Percentiles rank a stretch among this genome's conserved stretches.
phyloP scores from a whole-genome alignment of 2,888 invertebrate species.

The Galerucella calmariensis region DNA sequence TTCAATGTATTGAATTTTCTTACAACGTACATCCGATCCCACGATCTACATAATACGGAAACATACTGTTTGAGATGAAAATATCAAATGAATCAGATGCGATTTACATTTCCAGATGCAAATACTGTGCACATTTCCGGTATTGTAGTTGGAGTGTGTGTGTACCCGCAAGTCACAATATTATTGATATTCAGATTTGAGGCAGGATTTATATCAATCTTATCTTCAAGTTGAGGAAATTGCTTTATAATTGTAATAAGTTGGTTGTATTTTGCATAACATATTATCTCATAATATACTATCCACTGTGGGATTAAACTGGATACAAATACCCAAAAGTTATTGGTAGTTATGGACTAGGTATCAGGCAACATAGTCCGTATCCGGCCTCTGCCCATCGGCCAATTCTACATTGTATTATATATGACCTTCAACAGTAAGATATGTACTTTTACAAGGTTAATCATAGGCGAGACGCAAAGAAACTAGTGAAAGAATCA shows the following conservation, averaged over 20 bases:
- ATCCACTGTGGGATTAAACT: too few relatives aligned
- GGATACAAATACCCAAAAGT: too few relatives aligned
- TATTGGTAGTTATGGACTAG: too few relatives aligned
- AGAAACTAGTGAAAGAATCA: too few relatives aligned
- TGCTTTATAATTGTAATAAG: background rate
- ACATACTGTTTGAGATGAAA: conserved; percentile 54
- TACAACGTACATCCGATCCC: conserved; percentile 43
- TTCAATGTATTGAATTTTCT: conserved; percentile 6
- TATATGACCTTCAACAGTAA: too few relatives aligned
- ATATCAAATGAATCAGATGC: conserved; percentile 52
- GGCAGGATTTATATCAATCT: background rate
- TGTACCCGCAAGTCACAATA: background rate
- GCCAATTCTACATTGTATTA: too few relatives aligned
- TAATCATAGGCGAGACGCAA: too few relatives aligned
- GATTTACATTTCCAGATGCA: conserved; percentile 45
- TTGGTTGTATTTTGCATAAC: background rate
- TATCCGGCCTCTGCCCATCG: too few relatives aligned
- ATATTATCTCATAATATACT: too few relatives aligned
- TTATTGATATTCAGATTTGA: background rate
- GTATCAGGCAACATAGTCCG: too few relatives aligned
- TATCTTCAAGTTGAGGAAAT: background rate
- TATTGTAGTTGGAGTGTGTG: background rate
- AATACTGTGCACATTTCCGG: conserved; percentile 36
- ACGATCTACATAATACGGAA: conserved; percentile 50
- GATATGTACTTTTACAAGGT: too few relatives aligned